A percentile compares a stretch with the other conserved stretches of the same genome.
These are phyloP conservation scores for Ctenopoma kingsleyae DNA, from an alignment of 2,797 vertebrate species.

Conservation along the genomic window DNA sequence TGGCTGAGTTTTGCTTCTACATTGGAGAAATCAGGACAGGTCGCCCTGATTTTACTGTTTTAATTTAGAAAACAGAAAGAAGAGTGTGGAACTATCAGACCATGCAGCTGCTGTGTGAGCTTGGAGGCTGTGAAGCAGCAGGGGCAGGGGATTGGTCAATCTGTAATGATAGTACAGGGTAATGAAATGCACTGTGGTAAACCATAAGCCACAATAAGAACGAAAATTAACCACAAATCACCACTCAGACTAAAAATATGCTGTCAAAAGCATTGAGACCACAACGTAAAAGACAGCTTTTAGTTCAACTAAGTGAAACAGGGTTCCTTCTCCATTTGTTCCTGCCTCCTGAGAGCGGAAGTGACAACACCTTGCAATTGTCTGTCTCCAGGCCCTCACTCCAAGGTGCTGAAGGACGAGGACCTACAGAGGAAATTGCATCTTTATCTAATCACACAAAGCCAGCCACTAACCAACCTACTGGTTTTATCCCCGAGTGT, in stretches of 20 bases:
- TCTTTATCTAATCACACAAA: conserved; percentile 66
- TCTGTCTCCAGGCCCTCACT: conserved; percentile 34
- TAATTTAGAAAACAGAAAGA: background rate
- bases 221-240: conserved; percentile 32
- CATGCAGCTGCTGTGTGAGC: background rate
- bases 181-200: conserved; percentile 28
- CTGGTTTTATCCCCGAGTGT: conserved; percentile 41
- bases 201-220: conserved; percentile 46
- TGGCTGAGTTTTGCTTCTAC: too few relatives aligned
- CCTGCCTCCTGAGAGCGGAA: conserved; percentile 12
- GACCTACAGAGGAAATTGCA: conserved; percentile 64
- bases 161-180: conserved; percentile 27
- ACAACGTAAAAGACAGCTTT: background rate
- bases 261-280: conserved; percentile 10
- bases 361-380: conserved; percentile 28
- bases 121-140: conserved; percentile 14
- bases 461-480: conserved; percentile 20
- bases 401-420: conserved; percentile 45
- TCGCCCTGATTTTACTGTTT: too few relatives aligned
- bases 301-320: conserved; percentile 19
- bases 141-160: conserved; percentile 17
- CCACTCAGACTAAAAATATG: conserved; percentile 14
- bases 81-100: background rate
- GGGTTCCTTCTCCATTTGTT: conserved; percentile 6
- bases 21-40: too few relatives aligned